Conservation (phyloP, 2,113 vertebrate genomes). For the Leucosticte australis region DNA sequence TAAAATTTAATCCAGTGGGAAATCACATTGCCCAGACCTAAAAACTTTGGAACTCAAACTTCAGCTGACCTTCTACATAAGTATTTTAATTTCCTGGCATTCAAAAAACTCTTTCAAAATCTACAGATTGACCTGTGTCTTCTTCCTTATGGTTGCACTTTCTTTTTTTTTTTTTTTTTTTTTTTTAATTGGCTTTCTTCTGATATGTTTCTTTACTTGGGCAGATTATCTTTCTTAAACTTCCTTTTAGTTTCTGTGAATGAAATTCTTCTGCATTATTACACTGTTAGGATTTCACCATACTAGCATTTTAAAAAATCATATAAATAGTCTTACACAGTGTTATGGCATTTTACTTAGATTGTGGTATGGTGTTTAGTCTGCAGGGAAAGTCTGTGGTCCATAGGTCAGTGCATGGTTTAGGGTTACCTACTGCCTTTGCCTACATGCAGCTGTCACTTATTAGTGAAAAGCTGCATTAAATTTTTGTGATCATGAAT, state of each 20-base stretch:
- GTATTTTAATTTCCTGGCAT: not conserved
- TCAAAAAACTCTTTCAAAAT: not conserved
- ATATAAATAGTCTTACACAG: not conserved
- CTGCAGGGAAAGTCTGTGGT: not conserved
- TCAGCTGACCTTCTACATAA: not conserved
- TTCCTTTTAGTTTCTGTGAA: not conserved
- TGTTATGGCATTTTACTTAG: not conserved
- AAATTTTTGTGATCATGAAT: not conserved
- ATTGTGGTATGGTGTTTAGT: not conserved
- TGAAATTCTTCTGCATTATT: not conserved
- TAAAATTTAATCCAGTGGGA: not conserved
- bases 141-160: rapidly evolving
- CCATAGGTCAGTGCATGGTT: not conserved
- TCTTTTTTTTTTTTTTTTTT: not conserved
- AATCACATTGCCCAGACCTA: not conserved
- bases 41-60: not conserved
- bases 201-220: not conserved
- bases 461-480: not conserved
- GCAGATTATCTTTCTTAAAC: not conserved
- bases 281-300: not conserved
- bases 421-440: not conserved
- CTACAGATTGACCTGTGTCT: not conserved
- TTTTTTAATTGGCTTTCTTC: not conserved
- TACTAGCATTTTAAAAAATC: not conserved
- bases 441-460: not conserved